Conservation (phyloP, 2,888 invertebrate genomes). For the Drosophila histrio region DNA sequence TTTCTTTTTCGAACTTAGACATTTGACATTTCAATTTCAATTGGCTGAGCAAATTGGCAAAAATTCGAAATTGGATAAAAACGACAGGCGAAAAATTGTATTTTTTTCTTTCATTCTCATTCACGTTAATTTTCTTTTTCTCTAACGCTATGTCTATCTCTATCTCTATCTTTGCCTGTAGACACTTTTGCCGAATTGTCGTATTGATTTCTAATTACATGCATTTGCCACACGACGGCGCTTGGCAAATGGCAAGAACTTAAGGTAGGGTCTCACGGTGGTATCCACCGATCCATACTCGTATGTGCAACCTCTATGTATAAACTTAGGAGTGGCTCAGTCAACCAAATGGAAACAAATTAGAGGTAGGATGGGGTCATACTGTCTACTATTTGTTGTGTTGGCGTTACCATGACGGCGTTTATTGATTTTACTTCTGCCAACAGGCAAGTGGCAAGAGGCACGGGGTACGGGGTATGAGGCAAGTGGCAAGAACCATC, state of each 20-base stretch:
- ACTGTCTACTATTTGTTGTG: slow-evolving; percentile 69
- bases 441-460: slow-evolving; percentile 13
- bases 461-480: slow-evolving; percentile 21
- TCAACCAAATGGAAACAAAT: slow-evolving; percentile 53
- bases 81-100: slow-evolving; percentile 3
- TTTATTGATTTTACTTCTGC: slow-evolving; percentile 70
- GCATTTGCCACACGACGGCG: slow-evolving; percentile 44
- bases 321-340: slow-evolving; percentile 43
- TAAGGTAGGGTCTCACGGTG: slow-evolving; percentile 54
- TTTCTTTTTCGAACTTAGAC: slow-evolving; percentile 41
- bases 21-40: slow-evolving; percentile 70
- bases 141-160: neutral
- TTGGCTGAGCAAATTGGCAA: slow-evolving; percentile 37
- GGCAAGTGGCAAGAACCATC: slow-evolving; percentile 45
- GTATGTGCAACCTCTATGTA: neutral
- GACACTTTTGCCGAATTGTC: slow-evolving; percentile 56
- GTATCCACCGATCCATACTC: neutral
- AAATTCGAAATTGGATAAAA: slow-evolving; percentile 30
- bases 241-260: slow-evolving; percentile 43
- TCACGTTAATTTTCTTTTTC: slow-evolving; percentile 6
- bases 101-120: slow-evolving; percentile 4
- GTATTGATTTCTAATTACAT: slow-evolving; percentile 72
- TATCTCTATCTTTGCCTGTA: neutral
- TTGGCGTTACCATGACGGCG: slow-evolving; percentile 70
- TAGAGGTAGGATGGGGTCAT: slow-evolving; percentile 19